Percentiles rank a stretch among this genome's conserved stretches.
These are phyloP conservation scores for Netelia fuscicornis DNA, from an alignment of 2,888 invertebrate genomes.

Conservation along the genomic window DNA sequence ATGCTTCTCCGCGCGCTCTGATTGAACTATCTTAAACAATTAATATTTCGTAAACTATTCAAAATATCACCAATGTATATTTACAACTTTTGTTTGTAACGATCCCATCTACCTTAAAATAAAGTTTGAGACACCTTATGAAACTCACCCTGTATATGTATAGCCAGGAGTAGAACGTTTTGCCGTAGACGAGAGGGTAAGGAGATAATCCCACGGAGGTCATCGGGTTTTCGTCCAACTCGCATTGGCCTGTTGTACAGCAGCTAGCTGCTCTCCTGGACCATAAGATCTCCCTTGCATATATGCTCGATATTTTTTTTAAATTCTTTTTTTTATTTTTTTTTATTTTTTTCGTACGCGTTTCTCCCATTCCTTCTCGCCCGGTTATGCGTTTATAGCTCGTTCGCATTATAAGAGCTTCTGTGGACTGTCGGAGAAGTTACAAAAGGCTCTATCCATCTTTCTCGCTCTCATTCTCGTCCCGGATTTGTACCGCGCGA, in stretches of 20 bases:
- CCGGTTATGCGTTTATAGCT: conserved; percentile 22
- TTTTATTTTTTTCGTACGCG: background rate
- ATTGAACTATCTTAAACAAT: too few relatives aligned
- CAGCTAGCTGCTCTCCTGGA: conserved; percentile 38
- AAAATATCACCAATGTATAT: too few relatives aligned
- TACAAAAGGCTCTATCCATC: conserved; percentile 36
- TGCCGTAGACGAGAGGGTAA: conserved; percentile 59
- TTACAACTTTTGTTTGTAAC: too few relatives aligned
- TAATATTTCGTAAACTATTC: too few relatives aligned
- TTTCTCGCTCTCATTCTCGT: conserved; percentile 13
- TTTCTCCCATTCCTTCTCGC: conserved; percentile 23
- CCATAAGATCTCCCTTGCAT: conserved; percentile 41
- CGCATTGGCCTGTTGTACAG: conserved; percentile 18
- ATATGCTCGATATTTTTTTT: conserved; percentile 21
- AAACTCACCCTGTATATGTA: background rate
- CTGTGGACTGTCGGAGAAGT: conserved; percentile 28
- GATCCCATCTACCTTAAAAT: too few relatives aligned
- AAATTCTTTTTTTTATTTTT: background rate
- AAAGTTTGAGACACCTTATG: too few relatives aligned
- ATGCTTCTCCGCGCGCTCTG: too few relatives aligned
- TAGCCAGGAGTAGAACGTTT: conserved; percentile 30
- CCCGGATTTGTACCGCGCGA: conserved; percentile 3
- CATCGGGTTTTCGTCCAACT: conserved; percentile 65
- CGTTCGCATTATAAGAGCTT: conserved; percentile 45
- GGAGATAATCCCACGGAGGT: conserved; percentile 67